phyloP scores from a whole-genome alignment of 92 coral and sea anemone species.

The Porites rus region DNA sequence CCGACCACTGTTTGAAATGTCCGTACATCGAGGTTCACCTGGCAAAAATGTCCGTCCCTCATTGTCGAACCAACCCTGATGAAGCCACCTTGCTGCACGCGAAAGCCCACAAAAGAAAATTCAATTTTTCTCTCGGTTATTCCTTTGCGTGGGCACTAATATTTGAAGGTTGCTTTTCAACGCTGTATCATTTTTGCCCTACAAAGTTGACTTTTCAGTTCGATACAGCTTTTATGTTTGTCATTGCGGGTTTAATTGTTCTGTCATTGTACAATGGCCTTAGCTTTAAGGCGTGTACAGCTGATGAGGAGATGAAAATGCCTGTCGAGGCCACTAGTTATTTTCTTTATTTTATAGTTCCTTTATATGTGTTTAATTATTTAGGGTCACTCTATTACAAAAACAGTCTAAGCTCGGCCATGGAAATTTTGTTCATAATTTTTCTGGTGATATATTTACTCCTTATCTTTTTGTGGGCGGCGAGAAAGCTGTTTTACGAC shows the following conservation, averaged over 20 bases:
- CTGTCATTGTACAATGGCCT: constrained; percentile 85
- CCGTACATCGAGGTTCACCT: constrained; percentile 63
- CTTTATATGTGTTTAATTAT: constrained; percentile 85
- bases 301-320: constrained; percentile 38
- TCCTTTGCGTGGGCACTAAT: constrained; percentile 95
- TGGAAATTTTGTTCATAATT: constrained; percentile 53
- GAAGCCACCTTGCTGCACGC: constrained; percentile 59
- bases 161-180: constrained; percentile 92
- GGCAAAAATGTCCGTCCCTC: constrained; percentile 73
- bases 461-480: constrained; percentile 79
- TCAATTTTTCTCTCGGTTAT: constrained; percentile 84
- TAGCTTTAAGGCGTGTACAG: constrained; percentile 54
- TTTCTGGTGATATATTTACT: constrained; percentile 69
- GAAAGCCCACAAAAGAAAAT: constrained; percentile 71
- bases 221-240: constrained; percentile 97
- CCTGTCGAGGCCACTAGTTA: constrained; percentile 80
- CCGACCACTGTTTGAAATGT: constrained; percentile 73
- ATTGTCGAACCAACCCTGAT: constrained; percentile 33
- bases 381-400: constrained; percentile 73
- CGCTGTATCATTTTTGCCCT: constrained; percentile 91
- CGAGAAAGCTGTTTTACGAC: constrained; percentile 60
- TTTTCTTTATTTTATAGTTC: constrained; percentile 82
- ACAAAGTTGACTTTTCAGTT: constrained; percentile 91
- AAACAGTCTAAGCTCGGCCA: constrained; percentile 16
- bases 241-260: constrained; percentile 86